Evolutionary conservation across 2,113 vertebrate genomes (phyloP), one percentile per base, ranked within the genome.

Genomic region (Pterocles orientalis): DNA sequence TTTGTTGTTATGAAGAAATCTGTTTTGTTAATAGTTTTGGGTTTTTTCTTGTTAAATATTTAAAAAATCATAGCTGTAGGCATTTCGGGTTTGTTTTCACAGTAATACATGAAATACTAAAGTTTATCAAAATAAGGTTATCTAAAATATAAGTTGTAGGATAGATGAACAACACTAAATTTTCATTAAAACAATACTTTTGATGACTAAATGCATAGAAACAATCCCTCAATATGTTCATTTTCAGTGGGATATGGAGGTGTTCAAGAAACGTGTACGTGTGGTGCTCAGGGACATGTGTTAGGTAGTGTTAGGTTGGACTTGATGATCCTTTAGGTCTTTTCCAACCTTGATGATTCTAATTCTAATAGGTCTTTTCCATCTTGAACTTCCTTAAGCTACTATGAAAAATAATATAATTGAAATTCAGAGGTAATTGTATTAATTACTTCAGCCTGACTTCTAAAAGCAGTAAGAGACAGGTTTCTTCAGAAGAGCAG

Each of bases 331-430:
- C 41, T 41, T 41, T 12, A 41, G 41, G 41, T 41, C 41, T 41
- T 41, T 41, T 41, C 13, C 41, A 14, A 41, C 41, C 41, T 41
- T 41, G 12, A 14, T 41, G 41, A 14, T 41, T 41, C 41, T 41
- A 13, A 41, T 41, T 41, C 41, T 96, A 96, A 96, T 97, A 94
- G 93, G 95, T 96, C 96, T 97, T 97, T 97, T 97, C 95, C 95
- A 95, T 96, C 96, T 81, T 70, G 26, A 93, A 71, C 94, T 91
- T 97, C 92, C 93, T 78, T 81, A 66, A 90, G 29, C 34, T 69
- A 28, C 5, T 72, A 5, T 77, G 18, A 81, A 65, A 83, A 60
- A 41, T 19, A 76, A 25, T 82, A 1, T 11, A 66, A 58, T 48
- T 80, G 41, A 60, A 65, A 53, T 92, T 57, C 77, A n/a, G 34